A percentile compares a stretch with the other conserved stretches of the same genome.
Evolutionary conservation across 2,888 invertebrate species (phyloP).

Genomic region (Nudaria mundana): DNA sequence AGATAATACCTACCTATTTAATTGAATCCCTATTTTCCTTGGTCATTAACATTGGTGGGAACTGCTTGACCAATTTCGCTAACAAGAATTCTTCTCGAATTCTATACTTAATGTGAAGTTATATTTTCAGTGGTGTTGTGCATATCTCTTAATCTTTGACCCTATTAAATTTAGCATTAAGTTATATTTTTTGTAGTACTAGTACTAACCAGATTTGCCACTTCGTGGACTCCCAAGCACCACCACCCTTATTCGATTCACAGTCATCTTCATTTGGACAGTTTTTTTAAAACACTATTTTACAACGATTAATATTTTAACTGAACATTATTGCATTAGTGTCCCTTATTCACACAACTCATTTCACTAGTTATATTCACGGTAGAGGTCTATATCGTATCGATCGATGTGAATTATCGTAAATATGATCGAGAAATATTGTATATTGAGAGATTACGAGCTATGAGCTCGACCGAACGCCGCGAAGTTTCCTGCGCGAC

Average conservation of each 20-base stretch:
- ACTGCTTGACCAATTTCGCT: no score
- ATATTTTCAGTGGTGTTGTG: no score
- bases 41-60: no score
- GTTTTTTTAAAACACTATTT: conserved; percentile 51
- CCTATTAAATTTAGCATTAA: no score
- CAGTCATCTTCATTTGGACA: conserved; percentile 85
- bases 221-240: conserved; percentile 88
- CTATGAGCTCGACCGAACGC: conserved; percentile 49
- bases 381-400: conserved; percentile 40
- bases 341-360: conserved; percentile 44
- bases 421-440: conserved; percentile 63
- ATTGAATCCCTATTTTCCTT: no score
- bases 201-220: conserved; percentile 88
- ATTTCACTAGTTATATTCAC: conserved; percentile 46
- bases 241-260: conserved; percentile 89
- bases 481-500: conserved; percentile 73
- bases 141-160: no score
- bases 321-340: conserved; percentile 44
- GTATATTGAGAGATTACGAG: conserved; percentile 35
- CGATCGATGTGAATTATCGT: conserved; percentile 56
- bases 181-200: not conserved
- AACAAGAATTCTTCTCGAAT: no score
- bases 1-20: no score
- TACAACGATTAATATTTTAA: conserved; percentile 43
- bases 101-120: no score